phyloP scores from a whole-genome alignment of 2,888 invertebrate species.

The Sinopyrophorus schimmeli region DNA sequence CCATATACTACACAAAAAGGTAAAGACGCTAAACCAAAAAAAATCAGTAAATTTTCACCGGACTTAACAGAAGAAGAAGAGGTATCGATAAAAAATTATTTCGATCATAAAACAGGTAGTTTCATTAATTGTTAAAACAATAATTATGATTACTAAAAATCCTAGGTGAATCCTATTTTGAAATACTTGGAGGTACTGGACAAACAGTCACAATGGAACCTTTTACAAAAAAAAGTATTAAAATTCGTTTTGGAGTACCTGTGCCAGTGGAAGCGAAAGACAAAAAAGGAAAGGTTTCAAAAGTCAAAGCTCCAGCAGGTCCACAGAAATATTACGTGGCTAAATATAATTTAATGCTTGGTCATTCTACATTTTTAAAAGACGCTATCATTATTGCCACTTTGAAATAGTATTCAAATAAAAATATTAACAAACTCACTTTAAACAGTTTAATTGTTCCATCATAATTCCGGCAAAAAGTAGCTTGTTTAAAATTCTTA shows the following conservation, averaged over 20 bases:
- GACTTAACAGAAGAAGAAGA: constrained; percentile 37
- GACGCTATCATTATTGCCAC: constrained; percentile 40
- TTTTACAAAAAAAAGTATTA: constrained; percentile 20
- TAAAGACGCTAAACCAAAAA: constrained; percentile 18
- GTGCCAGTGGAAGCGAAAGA: constrained; percentile 9
- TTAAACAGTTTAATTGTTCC: too few species aligned
- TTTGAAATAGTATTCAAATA: constrained; percentile 25
- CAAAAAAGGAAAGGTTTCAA: constrained; percentile 11
- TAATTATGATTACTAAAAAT: background rate
- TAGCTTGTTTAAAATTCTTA: too few species aligned
- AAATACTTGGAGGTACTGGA: constrained; percentile 18
- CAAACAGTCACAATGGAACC: constrained; percentile 11
- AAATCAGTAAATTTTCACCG: constrained; percentile 32
- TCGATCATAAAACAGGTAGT: constrained; percentile 25
- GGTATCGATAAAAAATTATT: constrained; percentile 34
- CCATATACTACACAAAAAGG: too few species aligned
- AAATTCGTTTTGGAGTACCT: constrained; percentile 28
- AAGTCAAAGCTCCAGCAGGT: too few species aligned
- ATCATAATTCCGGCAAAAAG: too few species aligned
- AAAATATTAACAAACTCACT: too few species aligned
- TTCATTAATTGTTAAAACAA: background rate
- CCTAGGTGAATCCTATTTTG: constrained; percentile 31
- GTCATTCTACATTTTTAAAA: constrained; percentile 33
- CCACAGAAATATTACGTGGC: constrained; percentile 32
- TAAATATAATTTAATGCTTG: constrained; percentile 40